A percentile compares a stretch with the other conserved stretches of the same genome.
phyloP scores from a whole-genome alignment of 92 coral and sea anemone genomes.

The Paramuricea clavata region DNA sequence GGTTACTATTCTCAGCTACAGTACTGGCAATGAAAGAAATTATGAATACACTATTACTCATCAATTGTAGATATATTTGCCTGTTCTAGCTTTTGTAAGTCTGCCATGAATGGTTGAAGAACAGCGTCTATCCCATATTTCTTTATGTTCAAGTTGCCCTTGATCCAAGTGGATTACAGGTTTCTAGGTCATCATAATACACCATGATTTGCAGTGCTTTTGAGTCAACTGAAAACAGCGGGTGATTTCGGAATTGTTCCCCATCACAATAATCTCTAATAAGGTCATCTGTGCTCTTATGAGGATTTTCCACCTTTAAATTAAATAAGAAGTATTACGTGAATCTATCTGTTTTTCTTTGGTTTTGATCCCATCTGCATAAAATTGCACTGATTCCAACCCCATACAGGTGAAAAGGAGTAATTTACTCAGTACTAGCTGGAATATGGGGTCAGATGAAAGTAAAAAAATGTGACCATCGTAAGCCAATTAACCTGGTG shows the following conservation, averaged over 20 bases:
- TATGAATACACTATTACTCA: too few species aligned
- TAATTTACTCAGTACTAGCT: too few species aligned
- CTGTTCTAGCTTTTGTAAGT: conserved; percentile 23
- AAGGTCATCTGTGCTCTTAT: conserved; percentile 10
- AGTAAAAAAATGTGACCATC: too few species aligned
- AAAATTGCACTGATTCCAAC: background rate
- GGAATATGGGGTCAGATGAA: too few species aligned
- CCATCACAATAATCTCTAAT: conserved; percentile 30
- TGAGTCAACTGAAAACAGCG: conserved; percentile 13
- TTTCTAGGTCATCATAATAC: conserved; percentile 38
- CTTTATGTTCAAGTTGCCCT: conserved; percentile 8
- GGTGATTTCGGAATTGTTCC: conserved; percentile 21
- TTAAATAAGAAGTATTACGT: too few species aligned
- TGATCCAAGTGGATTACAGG: too few species aligned
- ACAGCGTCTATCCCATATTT: conserved; percentile 21
- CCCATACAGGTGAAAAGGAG: too few species aligned
- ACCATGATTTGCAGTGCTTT: conserved; percentile 9
- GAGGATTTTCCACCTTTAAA: conserved; percentile 8
- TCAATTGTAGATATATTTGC: too few species aligned
- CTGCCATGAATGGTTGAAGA: conserved; percentile 10
- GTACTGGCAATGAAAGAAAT: too few species aligned
- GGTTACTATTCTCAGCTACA: too few species aligned
- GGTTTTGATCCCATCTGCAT: background rate
- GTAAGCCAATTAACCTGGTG: too few species aligned
- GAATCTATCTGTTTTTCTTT: too few species aligned